Evolutionary conservation across 2,888 invertebrate species (phyloP), one percentile per base, ranked within the genome.

Genomic region (Notodonta dromedarius): DNA sequence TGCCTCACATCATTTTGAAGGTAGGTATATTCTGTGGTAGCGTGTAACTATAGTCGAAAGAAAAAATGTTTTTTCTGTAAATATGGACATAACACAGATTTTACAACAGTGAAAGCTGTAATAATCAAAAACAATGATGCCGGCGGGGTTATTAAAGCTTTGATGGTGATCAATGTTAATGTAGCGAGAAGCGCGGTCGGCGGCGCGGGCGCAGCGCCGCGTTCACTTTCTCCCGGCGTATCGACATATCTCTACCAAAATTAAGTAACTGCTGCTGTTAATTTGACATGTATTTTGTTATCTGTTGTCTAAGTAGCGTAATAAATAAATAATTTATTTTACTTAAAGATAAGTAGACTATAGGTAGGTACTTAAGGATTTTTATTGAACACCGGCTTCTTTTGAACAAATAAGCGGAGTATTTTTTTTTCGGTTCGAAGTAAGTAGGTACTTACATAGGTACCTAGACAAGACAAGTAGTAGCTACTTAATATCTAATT

Each of bases 151-250:
- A 74, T 74, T 77, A 77, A 71, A 72, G 64, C 63, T 61, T 65
- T 71, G 69, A 61, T 73, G 58, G 54, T 66, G 67, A 70, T 70
- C 71, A 77, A 73, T 75, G 73, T 65, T 72, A 77, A 75, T 76
- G 72, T 74, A 75, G 68, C 71, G 73, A 72, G 76, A 76, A 69
- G 62, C 69, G 69, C 61, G 66, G 40, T 57, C 54, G 65, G 39
- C 65, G 67, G 70, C 75, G 76, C 74, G 55, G 68, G 66, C 76
- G 72, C 78, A 74, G 75, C 69, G 66, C 65, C 67, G 66, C 77
- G 62, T 79, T 85, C 82, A 86, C 86, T 86, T 86, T 86, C 86
- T 80, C 86, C 74, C 55, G 64, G 63, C 65, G 69, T 72, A 59
- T 67, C 46, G 51, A 55, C 70, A 79, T 75, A 79, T 76, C 69